Percentiles rank a stretch among this genome's conserved stretches.
phyloP scores from a whole-genome alignment of 2,113 vertebrate species.

The Campylomormyrus numenius region DNA sequence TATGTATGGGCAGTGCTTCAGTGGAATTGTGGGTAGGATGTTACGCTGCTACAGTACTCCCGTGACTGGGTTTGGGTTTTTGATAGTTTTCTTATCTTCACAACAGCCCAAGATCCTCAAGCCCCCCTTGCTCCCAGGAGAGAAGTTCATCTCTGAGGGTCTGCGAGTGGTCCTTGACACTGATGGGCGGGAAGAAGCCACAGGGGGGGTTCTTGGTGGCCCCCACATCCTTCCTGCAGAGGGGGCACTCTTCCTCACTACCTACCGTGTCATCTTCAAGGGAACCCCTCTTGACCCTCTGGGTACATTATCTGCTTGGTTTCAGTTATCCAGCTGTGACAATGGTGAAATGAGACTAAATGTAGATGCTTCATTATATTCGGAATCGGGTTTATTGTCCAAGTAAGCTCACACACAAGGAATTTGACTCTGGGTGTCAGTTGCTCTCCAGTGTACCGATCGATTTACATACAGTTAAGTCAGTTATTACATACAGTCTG shows the following conservation, averaged over 20 bases:
- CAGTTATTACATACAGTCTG: neutral
- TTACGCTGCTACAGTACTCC: neutral
- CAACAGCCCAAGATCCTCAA: constrained; percentile 89
- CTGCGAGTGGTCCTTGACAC: constrained; percentile 88
- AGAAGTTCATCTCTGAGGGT: constrained; percentile 88
- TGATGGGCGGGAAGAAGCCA: constrained; percentile 89
- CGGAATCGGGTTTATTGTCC: neutral
- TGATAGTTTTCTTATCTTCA: neutral
- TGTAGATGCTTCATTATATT: neutral
- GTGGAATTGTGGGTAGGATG: constrained; percentile 2
- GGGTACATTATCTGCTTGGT: constrained; percentile 56
- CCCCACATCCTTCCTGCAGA: constrained; percentile 95
- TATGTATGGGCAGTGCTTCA: neutral
- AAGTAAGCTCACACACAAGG: neutral
- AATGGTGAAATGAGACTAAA: neutral
- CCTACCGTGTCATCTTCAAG: constrained; percentile 93
- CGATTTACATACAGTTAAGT: neutral
- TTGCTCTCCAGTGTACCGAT: neutral
- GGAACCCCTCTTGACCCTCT: constrained; percentile 89
- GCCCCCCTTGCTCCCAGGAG: constrained; percentile 83
- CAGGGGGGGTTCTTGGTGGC: constrained; percentile 84
- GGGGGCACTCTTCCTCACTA: constrained; percentile 94
- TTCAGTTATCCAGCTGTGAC: neutral
- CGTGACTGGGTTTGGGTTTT: neutral
- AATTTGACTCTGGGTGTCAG: neutral